Conservation (phyloP, 2,797 vertebrate genomes). For the Neomorphus geoffroyi region DNA sequence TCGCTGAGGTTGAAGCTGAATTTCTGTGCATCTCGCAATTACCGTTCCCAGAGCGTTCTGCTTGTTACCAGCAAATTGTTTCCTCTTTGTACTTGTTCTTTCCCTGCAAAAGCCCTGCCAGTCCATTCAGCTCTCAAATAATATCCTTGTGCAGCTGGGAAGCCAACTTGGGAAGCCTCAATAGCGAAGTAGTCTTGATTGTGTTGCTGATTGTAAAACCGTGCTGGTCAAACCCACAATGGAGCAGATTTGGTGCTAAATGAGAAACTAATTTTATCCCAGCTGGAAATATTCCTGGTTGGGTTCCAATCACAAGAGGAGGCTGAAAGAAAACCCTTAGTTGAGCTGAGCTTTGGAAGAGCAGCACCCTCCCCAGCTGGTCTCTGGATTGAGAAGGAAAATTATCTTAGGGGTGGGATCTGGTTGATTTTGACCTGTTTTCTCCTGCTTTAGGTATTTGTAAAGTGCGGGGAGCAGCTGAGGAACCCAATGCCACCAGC, state of each 20-base stretch:
- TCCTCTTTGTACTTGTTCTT: neutral
- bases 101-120: neutral
- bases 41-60: slow-evolving; percentile 6
- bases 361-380: neutral
- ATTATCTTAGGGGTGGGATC: neutral
- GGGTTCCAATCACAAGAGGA: neutral
- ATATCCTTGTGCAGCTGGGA: neutral
- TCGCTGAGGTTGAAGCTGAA: neutral
- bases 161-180: neutral
- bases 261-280: neutral
- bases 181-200: neutral
- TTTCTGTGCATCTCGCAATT: neutral
- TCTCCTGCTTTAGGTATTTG: neutral
- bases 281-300: neutral
- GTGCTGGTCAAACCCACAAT: neutral
- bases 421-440: neutral
- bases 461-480: neutral
- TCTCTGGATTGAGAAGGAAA: neutral
- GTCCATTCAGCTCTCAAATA: neutral
- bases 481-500: neutral
- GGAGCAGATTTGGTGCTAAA: neutral
- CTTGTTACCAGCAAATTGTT: neutral
- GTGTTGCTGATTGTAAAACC: neutral
- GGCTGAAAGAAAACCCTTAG: neutral
- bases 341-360: neutral